A percentile compares a stretch with the other conserved stretches of the same genome.
phyloP scores from a whole-genome alignment of 2,888 invertebrate genomes.

The Polydrusus cervinus region DNA sequence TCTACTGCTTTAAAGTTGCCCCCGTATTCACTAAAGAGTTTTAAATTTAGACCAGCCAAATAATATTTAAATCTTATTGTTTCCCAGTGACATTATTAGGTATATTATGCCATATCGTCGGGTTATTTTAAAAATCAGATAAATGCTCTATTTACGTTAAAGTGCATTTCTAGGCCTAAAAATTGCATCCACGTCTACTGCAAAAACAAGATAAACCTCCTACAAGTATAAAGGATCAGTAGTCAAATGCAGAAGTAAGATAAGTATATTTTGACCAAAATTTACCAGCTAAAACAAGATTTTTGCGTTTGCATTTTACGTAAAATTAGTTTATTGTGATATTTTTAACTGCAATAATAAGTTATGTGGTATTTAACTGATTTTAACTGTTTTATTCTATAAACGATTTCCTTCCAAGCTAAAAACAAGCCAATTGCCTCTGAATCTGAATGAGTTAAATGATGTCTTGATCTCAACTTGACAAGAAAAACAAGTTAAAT shows the following conservation, averaged over 20 bases:
- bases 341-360: neutral
- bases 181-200: neutral
- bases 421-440: neutral
- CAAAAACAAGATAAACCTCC: neutral
- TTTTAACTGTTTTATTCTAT: neutral
- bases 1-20: neutral
- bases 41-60: too few species aligned
- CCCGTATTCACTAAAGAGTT: too few species aligned
- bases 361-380: conserved; percentile 1
- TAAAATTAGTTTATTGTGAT: neutral
- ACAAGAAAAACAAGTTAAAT: too few species aligned
- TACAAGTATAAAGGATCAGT: neutral
- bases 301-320: conserved; percentile 3
- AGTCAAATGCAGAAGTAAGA: neutral
- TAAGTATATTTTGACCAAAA: neutral
- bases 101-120: too few species aligned
- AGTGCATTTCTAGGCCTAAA: neutral
- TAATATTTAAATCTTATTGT: too few species aligned
- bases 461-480: too few species aligned
- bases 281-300: neutral
- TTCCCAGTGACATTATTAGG: too few species aligned
- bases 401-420: neutral
- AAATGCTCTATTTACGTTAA: neutral
- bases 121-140: neutral
- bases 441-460: neutral